Evolutionary conservation across 2,888 invertebrate species (phyloP).

Genomic region (Brachyptera risi): DNA sequence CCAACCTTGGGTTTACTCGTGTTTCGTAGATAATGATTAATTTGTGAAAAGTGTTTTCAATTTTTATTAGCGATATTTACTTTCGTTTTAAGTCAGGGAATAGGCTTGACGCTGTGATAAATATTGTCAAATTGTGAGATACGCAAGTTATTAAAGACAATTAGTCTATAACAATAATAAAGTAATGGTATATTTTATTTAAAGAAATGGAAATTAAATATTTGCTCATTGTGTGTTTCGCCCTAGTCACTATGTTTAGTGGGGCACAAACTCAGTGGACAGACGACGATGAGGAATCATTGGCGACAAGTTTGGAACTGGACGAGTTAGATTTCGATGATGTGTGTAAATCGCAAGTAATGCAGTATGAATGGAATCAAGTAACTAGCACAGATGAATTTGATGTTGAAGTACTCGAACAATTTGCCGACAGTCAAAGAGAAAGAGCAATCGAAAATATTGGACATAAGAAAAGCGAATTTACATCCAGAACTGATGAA

Average conservation of each 20-base stretch:
- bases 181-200: no score
- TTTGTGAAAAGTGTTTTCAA: no score
- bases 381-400: not conserved
- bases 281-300: not conserved
- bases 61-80: no score
- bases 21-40: no score
- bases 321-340: constrained; percentile 16
- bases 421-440: not conserved
- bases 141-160: not conserved
- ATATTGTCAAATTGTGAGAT: no score
- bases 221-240: not conserved
- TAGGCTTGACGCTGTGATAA: no score
- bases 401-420: not conserved
- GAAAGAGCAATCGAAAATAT: not conserved
- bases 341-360: not conserved
- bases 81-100: no score
- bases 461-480: not conserved
- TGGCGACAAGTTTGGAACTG: constrained; percentile 2
- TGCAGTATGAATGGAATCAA: not conserved
- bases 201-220: no score
- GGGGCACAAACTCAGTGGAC: not conserved
- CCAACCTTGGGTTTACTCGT: no score
- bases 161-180: no score
- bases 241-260: not conserved
- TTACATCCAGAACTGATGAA: not conserved